Evolutionary conservation across 2,113 vertebrate species (phyloP), one percentile per base, ranked within the genome.

Genomic region (Megaceryle maxima): DNA sequence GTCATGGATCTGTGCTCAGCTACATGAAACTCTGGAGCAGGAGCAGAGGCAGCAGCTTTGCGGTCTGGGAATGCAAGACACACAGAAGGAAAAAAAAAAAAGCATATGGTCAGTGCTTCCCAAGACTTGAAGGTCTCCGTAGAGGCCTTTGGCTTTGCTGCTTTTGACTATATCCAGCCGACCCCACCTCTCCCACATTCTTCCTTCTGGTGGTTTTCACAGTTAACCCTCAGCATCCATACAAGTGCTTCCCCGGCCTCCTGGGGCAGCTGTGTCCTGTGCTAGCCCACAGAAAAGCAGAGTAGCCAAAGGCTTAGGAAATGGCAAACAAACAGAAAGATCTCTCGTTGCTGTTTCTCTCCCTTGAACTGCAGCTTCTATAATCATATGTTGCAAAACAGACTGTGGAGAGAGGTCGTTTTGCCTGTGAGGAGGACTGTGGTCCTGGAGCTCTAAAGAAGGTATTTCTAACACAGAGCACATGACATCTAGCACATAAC

Each of bases 391-490:
- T 33, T 67, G 16, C 56, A 39, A 16, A 29, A 39, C 1, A 3
- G 41, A 10, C 63, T 33, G 13, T 39, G 35, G 37, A 74, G 22
- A 3, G 0, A 1, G 7, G 10, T 51, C 0, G 0, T 57, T 35
- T 13, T 66, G 59, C 50, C 31, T 46, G 12, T 33, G 50, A 59
- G 64, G 1, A 29, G 35, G 39, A 63, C 66, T 62, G 51, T 62
- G 70, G 29, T 59, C n/a, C 51, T 72, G 62, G 18, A 29, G 56
- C 67, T 57, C 22, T 8, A 7, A 31, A 51, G 35, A 19, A n/a
- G 35, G 41, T 57, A 55, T 83, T 85, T 78, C 39, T 74, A 46
- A 28, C 39, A 57, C 31, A 74, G 31, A 59, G 31, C 21, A 24
- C 0, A 0, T 29, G 74, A 26, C n/a, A 41, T 43, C 43, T 69